A percentile compares a stretch with the other conserved stretches of the same genome.
Conservation (phyloP, 2,113 vertebrate species). For the Struthio camelus region DNA sequence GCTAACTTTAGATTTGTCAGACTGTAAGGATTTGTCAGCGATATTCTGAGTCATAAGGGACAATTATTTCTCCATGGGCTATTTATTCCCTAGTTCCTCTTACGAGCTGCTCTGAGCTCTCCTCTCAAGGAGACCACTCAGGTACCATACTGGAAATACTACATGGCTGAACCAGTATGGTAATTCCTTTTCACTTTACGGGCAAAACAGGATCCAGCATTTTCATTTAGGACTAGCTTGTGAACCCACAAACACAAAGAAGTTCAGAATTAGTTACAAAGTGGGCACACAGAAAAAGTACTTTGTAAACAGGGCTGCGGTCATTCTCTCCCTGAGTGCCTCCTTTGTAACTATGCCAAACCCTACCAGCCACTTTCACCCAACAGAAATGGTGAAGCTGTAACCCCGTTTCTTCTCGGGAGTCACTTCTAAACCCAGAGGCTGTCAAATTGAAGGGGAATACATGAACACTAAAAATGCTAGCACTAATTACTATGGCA, state of each 20-base stretch:
- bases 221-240: neutral
- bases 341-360: neutral
- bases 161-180: too few species aligned
- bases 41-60: neutral
- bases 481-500: neutral
- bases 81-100: neutral
- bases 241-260: neutral
- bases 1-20: neutral
- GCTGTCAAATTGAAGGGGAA: neutral
- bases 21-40: neutral
- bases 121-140: neutral
- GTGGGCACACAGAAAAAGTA: neutral
- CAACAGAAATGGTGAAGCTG: neutral
- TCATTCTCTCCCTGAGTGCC: neutral
- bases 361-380: neutral
- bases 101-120: neutral
- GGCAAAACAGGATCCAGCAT: neutral
- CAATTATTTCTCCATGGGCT: neutral
- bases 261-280: neutral
- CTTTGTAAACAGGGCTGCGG: neutral
- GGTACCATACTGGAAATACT: neutral
- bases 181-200: neutral
- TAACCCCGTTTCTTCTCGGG: neutral
- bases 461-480: neutral
- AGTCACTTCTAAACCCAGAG: neutral